Percentiles rank a stretch among this genome's conserved stretches.
Conservation (phyloP, 2,797 vertebrate genomes). For the Myotis vivesi region DNA sequence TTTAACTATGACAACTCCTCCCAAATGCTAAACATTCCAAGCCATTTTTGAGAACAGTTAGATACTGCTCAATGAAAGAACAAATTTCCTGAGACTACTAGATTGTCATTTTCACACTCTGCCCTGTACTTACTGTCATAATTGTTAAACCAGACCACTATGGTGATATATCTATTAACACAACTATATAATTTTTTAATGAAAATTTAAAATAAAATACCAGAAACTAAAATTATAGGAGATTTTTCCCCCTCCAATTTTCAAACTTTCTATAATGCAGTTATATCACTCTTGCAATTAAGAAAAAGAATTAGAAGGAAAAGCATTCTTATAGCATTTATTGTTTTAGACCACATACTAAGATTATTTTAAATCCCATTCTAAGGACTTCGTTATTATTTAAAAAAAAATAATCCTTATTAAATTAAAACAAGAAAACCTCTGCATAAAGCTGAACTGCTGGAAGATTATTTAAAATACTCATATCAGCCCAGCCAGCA, state of each 20-base stretch:
- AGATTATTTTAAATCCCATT: neutral
- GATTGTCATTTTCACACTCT: slow-evolving; percentile 43
- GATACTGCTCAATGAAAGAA: slow-evolving; percentile 6
- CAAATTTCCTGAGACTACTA: slow-evolving; percentile 1
- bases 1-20: slow-evolving; percentile 56
- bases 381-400: slow-evolving; percentile 23
- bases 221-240: slow-evolving; percentile 31
- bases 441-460: slow-evolving; percentile 21
- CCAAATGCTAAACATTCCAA: slow-evolving; percentile 58
- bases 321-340: slow-evolving; percentile 9
- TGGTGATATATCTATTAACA: slow-evolving; percentile 14
- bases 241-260: neutral
- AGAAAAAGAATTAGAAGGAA: neutral
- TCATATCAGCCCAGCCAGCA: neutral
- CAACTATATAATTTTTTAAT: neutral
- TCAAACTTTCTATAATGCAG: slow-evolving; percentile 32
- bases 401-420: neutral
- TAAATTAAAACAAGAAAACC: slow-evolving; percentile 55
- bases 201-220: slow-evolving; percentile 54
- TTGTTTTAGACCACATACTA: slow-evolving; percentile 7
- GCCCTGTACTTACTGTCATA: slow-evolving; percentile 11
- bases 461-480: slow-evolving; percentile 48
- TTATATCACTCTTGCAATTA: slow-evolving; percentile 44
- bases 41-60: slow-evolving; percentile 51
- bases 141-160: slow-evolving; percentile 19